Evolutionary conservation across 2,888 invertebrate genomes (phyloP).

Genomic region (Lamproptera curius): DNA sequence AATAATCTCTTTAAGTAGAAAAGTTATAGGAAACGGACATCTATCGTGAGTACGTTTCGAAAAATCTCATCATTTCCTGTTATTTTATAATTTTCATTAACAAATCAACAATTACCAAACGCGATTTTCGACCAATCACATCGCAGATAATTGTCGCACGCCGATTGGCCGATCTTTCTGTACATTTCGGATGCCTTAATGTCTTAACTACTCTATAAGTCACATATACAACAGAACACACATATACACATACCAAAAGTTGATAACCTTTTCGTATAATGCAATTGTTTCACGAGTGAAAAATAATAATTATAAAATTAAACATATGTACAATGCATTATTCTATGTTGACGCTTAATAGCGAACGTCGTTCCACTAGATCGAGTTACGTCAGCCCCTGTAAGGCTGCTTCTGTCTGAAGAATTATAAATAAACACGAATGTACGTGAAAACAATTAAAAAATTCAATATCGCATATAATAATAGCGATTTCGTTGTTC

Average conservation of each 20-base stretch:
- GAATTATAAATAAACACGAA: slow-evolving; percentile 5
- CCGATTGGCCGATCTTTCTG: slow-evolving; percentile 13
- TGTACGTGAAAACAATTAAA: too few species aligned
- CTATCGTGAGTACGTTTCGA: too few species aligned
- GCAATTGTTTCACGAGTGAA: slow-evolving; percentile 34
- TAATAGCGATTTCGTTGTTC: too few species aligned
- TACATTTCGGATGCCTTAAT: too few species aligned
- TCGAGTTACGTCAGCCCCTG: slow-evolving; percentile 7
- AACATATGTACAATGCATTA: slow-evolving; percentile 32
- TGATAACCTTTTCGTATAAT: too few species aligned
- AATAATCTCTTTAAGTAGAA: slow-evolving; percentile 25
- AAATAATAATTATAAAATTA: slow-evolving; percentile 39
- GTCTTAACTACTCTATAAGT: slow-evolving; percentile 49
- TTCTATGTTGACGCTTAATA: slow-evolving; percentile 30
- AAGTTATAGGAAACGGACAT: too few species aligned
- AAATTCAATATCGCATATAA: too few species aligned
- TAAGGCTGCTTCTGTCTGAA: background rate
- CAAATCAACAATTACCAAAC: too few species aligned
- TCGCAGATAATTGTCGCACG: background rate
- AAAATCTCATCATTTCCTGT: background rate
- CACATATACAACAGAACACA: slow-evolving; percentile 73
- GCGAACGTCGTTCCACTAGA: slow-evolving; percentile 23
- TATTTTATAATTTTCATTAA: background rate
- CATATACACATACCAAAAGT: slow-evolving; percentile 56
- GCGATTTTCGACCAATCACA: background rate